Base-by-base conservation (phyloP, 2,113 vertebrate species). In the Puma concolor region DNA sequence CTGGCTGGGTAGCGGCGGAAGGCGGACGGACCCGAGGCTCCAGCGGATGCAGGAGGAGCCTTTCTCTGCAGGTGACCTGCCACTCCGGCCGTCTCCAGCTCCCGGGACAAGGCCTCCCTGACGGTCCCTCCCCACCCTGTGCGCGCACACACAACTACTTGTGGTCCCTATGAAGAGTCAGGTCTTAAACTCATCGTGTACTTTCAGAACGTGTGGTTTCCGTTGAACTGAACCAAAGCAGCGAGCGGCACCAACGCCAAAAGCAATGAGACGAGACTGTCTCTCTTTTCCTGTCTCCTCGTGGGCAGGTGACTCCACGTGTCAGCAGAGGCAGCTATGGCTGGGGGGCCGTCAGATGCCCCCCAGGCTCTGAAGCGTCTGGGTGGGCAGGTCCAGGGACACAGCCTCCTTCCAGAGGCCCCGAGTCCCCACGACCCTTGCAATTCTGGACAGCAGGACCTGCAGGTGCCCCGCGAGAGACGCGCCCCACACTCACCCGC, bases 401-500 rank as follows among this genome's bases (percentile, higher is more conserved):
- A 33, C 0, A 3, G 91, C 77, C 38, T 60, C 54, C 60, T 38
- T 63, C 25, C 27, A 57, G 50, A 48, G 36, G 31, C 21, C 48
- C 38, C 12, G 5, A 17, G 50, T 12, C 50, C 50, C 50, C 14
- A 50, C 14, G 50, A 13, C 50, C 54, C 54, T 54, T 54, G 52
- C 52, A 15, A n/a, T 48, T 67, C 1, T 0, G 29, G 15, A 72
- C 16, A 2, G 1, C 57, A 38, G 33, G 60, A 16, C n/a, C 27
- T 8, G 13, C 6, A 9, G 19, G 57, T 7, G 57, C 57, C 63
- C 64, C 0, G 64, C 7, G 7, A 33, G 31, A 12, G 3, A 23
- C 48, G 15, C 1, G 10, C 27, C 50, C 44, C 13, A 0, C 9
- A 95, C 98, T 98, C 95, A 99, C 99, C 99, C 57, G 99, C 95